These are phyloP conservation scores for Dasyprocta punctata DNA, from an alignment of 2,113 vertebrate genomes.

Conservation along the genomic window DNA sequence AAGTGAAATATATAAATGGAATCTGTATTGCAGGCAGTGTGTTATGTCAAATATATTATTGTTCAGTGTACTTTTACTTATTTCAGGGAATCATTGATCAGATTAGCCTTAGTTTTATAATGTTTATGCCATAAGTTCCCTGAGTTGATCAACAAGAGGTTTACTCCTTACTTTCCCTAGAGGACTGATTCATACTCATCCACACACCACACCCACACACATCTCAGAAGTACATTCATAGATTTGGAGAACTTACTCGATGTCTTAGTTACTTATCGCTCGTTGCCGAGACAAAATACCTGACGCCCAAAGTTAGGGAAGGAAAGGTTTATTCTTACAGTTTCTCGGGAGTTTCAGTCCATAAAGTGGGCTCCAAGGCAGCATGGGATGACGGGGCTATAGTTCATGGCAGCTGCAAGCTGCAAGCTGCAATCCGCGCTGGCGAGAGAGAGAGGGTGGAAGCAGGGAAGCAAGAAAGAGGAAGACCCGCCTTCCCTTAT, in stretches of 20 bases:
- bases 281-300: too few relatives aligned
- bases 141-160: neutral
- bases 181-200: neutral
- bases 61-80: neutral
- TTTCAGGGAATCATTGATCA: slow-evolving; percentile 9
- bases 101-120: slow-evolving; percentile 4
- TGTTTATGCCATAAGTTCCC: neutral
- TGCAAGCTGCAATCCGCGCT: too few relatives aligned
- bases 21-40: neutral
- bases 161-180: neutral
- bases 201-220: neutral
- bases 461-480: too few relatives aligned
- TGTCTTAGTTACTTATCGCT: too few relatives aligned
- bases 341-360: too few relatives aligned
- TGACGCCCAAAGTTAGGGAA: too few relatives aligned
- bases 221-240: neutral
- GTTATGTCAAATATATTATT: neutral
- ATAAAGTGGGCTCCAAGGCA: too few relatives aligned
- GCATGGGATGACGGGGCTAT: too few relatives aligned
- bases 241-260: neutral
- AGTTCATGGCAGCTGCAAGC: too few relatives aligned
- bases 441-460: too few relatives aligned
- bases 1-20: neutral
- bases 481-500: too few relatives aligned
- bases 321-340: too few relatives aligned